Base-by-base conservation (phyloP, 1,140 invertebrate species). In the Drosophila elegans region DNA sequence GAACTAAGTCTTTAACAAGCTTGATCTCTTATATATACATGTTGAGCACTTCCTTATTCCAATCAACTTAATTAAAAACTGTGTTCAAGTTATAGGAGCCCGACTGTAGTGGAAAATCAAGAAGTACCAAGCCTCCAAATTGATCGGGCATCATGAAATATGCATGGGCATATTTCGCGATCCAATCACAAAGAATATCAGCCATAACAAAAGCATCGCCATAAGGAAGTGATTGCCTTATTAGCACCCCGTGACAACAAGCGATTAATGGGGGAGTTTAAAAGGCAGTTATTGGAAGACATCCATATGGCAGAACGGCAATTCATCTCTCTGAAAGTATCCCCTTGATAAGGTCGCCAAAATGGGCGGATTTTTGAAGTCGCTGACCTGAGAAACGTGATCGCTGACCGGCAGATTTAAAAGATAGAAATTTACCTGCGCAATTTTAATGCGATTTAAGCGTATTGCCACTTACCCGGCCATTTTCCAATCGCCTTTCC, bases 121-220 rank as follows among this genome's bases (percentile, higher is more conserved):
- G 36, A 57, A 21, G 36, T 59, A 34, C 29, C 60, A 32, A 25
- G 16, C 62, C 16, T 60, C 42, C 32, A 21, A 63, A 48, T 32
- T 55, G 46, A 79, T 61, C 49, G 21, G 54, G 29, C 57, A 71
- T 76, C 66, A 76, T 72, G 66, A 81, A 74, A 74, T 75, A 83
- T 79, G 63, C 74, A 69, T 80, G 59, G 44, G 57, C 62, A 29
- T 42, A 21, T 38, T 51, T 36, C 32, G 45, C 38, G 29, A 53
- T 32, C 7, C 46, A 25, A 66, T 67, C 29, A 69, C 68, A 69
- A 73, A 73, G 69, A 60, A 29, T 34, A 25, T 32, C 34, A 16
- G 54, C 13, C 1, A 38, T n/a, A 51, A 60, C 44, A 73, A 73
- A 52, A 60, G 29, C 27, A 34, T 32, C 34, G 42, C 46, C 25